phyloP scores from a whole-genome alignment of 2,113 vertebrate genomes.

The Tinamus guttatus region DNA sequence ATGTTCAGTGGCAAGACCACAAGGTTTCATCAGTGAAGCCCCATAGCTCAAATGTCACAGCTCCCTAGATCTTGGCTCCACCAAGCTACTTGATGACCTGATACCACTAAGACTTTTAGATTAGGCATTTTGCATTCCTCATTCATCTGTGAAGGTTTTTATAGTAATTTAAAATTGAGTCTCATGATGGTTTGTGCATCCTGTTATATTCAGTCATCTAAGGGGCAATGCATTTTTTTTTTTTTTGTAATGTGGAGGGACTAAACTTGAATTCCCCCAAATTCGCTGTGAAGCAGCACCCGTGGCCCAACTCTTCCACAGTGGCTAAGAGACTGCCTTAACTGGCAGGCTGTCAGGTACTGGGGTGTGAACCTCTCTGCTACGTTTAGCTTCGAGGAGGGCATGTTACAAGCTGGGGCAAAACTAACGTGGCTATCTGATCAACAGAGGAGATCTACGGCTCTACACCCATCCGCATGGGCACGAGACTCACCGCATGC shows the following conservation, averaged over 20 bases:
- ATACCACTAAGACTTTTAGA: neutral
- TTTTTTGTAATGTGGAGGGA: neutral
- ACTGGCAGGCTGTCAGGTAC: conserved; percentile 36
- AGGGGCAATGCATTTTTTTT: neutral
- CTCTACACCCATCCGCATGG: conserved; percentile 41
- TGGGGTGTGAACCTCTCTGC: conserved; percentile 34
- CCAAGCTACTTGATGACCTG: neutral
- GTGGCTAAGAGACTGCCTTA: neutral
- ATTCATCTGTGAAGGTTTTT: neutral
- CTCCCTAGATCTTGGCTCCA: neutral
- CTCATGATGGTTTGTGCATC: neutral
- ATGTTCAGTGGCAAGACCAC: neutral
- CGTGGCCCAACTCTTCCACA: neutral
- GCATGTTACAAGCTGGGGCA: conserved; percentile 49
- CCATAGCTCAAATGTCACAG: neutral
- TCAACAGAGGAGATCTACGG: neutral
- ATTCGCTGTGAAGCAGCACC: neutral
- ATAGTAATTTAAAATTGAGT: neutral
- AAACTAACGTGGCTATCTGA: conserved; percentile 38
- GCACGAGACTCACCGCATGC: neutral
- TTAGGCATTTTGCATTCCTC: rapidly evolving
- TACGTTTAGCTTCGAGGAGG: neutral
- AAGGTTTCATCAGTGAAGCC: neutral
- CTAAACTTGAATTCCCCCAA: neutral
- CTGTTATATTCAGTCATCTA: neutral